Percentiles rank a stretch among this genome's conserved stretches.
Evolutionary conservation across 2,888 invertebrate species (phyloP).

Genomic region (Mallateleia sp.): DNA sequence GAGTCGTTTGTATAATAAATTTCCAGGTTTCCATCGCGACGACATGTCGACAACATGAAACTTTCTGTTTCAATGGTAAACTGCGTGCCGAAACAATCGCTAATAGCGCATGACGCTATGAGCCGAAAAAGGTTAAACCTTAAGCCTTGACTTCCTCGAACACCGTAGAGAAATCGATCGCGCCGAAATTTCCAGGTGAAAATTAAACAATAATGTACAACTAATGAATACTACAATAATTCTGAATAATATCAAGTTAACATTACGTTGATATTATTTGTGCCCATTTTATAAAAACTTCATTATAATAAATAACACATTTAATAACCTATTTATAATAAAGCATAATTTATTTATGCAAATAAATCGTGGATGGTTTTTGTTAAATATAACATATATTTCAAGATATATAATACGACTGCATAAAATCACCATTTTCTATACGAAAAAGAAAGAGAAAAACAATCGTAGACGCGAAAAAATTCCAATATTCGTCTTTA

Average conservation of each 20-base stretch:
- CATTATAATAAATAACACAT: not conserved
- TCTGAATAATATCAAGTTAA: not conserved
- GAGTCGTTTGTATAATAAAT: constrained; percentile 39
- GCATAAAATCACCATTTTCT: constrained; percentile 75
- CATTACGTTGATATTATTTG: not conserved
- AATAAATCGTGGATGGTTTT: constrained; percentile 3
- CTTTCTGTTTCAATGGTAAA: constrained; percentile 58
- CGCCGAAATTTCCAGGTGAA: constrained; percentile 71
- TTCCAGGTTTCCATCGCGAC: constrained; percentile 86
- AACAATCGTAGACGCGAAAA: constrained; percentile 68
- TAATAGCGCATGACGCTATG: constrained; percentile 80
- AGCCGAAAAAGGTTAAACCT: constrained; percentile 67
- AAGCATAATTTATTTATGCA: not conserved
- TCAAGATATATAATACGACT: constrained; percentile 41
- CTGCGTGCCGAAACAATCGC: constrained; percentile 73
- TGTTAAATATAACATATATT: constrained; percentile 17
- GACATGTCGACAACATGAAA: constrained; percentile 80
- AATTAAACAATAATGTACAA: constrained; percentile 44
- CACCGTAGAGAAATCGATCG: constrained; percentile 84
- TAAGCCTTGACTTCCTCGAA: constrained; percentile 54
- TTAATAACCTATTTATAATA: constrained; percentile 8
- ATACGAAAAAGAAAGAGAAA: constrained; percentile 42
- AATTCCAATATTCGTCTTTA: constrained; percentile 72
- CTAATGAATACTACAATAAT: not conserved
- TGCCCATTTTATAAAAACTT: not conserved